phyloP scores from a whole-genome alignment of 1,140 invertebrate genomes.

The Ips nitidus region DNA sequence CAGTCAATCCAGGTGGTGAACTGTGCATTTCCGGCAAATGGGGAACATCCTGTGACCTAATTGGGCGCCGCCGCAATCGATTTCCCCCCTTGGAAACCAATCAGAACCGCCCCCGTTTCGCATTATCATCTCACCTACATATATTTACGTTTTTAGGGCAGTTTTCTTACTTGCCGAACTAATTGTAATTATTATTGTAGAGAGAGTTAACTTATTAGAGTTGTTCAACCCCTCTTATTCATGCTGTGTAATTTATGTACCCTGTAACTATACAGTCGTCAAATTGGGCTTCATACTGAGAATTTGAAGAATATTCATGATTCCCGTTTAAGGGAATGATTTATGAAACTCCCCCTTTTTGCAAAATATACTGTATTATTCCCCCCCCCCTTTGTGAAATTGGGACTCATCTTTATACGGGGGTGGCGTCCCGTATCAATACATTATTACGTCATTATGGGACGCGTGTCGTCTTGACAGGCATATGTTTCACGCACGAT shows the following conservation, averaged over 20 bases:
- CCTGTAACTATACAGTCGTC: no score
- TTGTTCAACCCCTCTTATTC: no score
- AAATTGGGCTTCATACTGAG: neutral
- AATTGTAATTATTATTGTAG: no score
- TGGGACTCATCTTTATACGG: constrained; percentile 21
- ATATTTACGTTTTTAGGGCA: neutral
- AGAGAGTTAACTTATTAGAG: no score
- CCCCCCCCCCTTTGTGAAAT: neutral
- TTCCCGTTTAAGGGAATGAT: constrained; percentile 17
- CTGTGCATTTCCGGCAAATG: constrained; percentile 37
- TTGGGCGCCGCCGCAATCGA: constrained; percentile 34
- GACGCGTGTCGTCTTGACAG: constrained; percentile 48
- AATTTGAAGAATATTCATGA: neutral
- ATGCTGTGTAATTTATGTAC: no score
- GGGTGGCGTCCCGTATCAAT: constrained; percentile 45
- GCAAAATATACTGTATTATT: constrained; percentile 11
- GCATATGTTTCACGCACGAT: constrained; percentile 51
- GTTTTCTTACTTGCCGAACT: no score
- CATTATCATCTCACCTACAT: neutral
- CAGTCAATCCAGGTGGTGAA: constrained; percentile 34
- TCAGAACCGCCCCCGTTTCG: constrained; percentile 2
- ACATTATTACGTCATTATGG: constrained; percentile 52
- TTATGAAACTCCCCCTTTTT: constrained; percentile 3
- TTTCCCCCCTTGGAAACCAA: constrained; percentile 34
- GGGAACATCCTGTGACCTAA: constrained; percentile 38